A percentile compares a stretch with the other conserved stretches of the same genome.
Evolutionary conservation across 1,140 invertebrate species (phyloP).

Genomic region (Drosophila lowei): DNA sequence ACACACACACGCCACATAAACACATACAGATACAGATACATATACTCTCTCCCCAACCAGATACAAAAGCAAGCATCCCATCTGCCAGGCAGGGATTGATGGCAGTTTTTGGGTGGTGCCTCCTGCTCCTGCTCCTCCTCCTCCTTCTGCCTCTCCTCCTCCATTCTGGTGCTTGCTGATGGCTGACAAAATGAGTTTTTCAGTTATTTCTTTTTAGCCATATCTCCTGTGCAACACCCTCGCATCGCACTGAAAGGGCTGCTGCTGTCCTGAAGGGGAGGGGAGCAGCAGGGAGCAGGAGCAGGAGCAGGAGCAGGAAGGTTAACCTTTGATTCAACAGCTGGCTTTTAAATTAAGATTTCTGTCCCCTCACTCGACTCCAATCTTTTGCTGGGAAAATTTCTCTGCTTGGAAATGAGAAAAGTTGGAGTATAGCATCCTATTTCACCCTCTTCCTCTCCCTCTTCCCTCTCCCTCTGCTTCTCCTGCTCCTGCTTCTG

Average conservation of each 20-base stretch:
- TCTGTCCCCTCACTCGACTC: slow-evolving; percentile 15
- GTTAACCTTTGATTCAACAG: slow-evolving; percentile 81
- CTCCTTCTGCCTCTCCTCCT: no score
- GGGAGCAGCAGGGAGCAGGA: slow-evolving; percentile 1
- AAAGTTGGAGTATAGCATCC: slow-evolving; percentile 44
- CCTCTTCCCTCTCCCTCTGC: no score
- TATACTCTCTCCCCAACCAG: no score
- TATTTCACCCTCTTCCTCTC: no score
- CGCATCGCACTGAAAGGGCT: slow-evolving; percentile 16
- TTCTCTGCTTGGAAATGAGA: slow-evolving; percentile 52
- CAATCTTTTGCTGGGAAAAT: slow-evolving; percentile 29
- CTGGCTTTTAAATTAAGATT: slow-evolving; percentile 81
- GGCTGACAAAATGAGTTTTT: slow-evolving; percentile 77
- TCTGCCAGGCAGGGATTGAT: slow-evolving; percentile 31
- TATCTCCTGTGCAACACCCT: slow-evolving; percentile 4
- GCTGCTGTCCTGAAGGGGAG: slow-evolving; percentile 9
- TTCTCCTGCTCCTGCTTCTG: slow-evolving; percentile 1
- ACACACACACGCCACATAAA: slow-evolving; percentile 7
- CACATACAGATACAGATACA: not conserved
- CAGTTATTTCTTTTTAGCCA: slow-evolving; percentile 43
- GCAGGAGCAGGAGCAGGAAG: slow-evolving; percentile 43
- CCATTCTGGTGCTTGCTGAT: slow-evolving; percentile 18
- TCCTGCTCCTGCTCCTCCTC: no score
- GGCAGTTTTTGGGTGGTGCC: slow-evolving; percentile 24
- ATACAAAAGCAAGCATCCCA: no score